Base-by-base conservation (phyloP, 1,140 invertebrate species). In the Oncopeltus fasciatus region DNA sequence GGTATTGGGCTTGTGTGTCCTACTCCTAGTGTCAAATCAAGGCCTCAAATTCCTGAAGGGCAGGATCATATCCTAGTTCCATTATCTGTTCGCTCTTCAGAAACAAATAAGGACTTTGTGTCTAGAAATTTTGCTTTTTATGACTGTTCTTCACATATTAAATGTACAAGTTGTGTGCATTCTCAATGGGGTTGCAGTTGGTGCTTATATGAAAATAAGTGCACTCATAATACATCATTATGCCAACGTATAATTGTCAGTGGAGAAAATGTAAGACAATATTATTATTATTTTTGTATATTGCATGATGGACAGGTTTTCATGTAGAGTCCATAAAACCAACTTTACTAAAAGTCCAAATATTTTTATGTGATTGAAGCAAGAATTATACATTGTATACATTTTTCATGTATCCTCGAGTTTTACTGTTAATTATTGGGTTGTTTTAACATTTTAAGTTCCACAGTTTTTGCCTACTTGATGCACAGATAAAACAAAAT, bases 51-150 rank as follows among this genome's bases (percentile, higher is more conserved):
- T 66, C 80, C 85, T 0, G 79, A 82, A 59, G 84, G 82, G 61
- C 79, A 84, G 72, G 94, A 97, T 76, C 92, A 96, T 75, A 83
- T 95, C 0, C 77, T 88, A 66, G 92, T 98, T 51, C 87, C 90
- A 14, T 76, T 98, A n/a, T 90, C 92, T 5, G 90, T 98, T 2
- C 81, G 92, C 20, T 92, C 90, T 12, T 89, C 88, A 18, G 92
- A 95, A 75, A 95, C 91, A 3, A 92, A 95, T 71, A 92, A 93
- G 70, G 92, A 96, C 74, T 95, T 97, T 78, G 92, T 96, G 2
- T 92, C 89, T 1, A 79, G 87, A 57, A 87, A 87, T 72, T 96
- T 97, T 74, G 90, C 90, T 14, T 96, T 91, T 72, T 98, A 91
- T 74, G 92, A 97, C 74, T 98, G 95, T 72, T 85, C 85, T 8